These are phyloP conservation scores for Phyllotreta striolata DNA, from an alignment of 2,888 invertebrate species.

Conservation along the genomic window DNA sequence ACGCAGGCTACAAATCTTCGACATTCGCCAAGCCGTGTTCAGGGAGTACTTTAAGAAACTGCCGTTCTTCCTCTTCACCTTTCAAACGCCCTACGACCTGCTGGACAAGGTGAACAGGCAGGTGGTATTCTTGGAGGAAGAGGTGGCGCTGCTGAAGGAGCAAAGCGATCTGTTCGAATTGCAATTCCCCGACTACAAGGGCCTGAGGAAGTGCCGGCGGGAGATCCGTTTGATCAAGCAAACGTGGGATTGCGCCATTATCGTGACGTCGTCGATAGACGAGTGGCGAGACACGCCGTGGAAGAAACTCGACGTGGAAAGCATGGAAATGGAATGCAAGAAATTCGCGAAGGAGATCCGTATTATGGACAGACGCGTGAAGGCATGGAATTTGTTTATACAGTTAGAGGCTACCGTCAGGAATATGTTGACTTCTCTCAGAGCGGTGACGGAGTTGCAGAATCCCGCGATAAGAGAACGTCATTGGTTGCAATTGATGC, in stretches of 20 bases:
- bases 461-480: slow-evolving; percentile 93
- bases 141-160: slow-evolving; percentile 71
- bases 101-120: slow-evolving; percentile 76
- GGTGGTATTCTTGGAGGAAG: slow-evolving; percentile 72
- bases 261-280: slow-evolving; percentile 82
- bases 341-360: slow-evolving; percentile 87
- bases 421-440: slow-evolving; percentile 91
- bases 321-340: slow-evolving; percentile 93
- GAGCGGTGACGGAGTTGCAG: slow-evolving; percentile 92
- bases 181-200: slow-evolving; percentile 82
- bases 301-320: slow-evolving; percentile 93
- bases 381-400: slow-evolving; percentile 80
- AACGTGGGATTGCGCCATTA: slow-evolving; percentile 89
- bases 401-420: slow-evolving; percentile 83
- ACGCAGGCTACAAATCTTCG: slow-evolving; percentile 81
- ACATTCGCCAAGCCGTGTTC: slow-evolving; percentile 79
- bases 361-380: slow-evolving; percentile 81
- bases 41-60: slow-evolving; percentile 74
- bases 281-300: slow-evolving; percentile 95
- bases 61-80: slow-evolving; percentile 69
- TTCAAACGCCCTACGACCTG: slow-evolving; percentile 72
- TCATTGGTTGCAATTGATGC: slow-evolving; percentile 95
- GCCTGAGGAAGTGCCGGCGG: slow-evolving; percentile 54
- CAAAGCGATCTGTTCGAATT: slow-evolving; percentile 88
- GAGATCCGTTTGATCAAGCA: slow-evolving; percentile 81